Evolutionary conservation across 2,888 invertebrate genomes (phyloP).

Genomic region (Ommatoiulus sabulosus): DNA sequence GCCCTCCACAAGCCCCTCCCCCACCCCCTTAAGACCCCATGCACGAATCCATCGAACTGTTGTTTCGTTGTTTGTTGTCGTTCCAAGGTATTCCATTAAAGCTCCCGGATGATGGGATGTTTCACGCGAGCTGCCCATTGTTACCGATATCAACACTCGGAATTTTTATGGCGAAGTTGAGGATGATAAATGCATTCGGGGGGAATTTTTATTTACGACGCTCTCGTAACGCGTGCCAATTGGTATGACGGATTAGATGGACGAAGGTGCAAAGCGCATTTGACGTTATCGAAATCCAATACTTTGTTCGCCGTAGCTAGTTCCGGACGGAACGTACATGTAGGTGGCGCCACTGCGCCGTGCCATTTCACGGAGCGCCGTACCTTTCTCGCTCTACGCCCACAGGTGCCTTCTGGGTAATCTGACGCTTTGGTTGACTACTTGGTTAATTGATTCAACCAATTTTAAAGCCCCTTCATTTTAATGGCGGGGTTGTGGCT

Average conservation of each 20-base stretch:
- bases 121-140: not conserved
- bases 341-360: no score
- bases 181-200: not conserved
- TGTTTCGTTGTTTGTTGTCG: not conserved
- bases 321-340: no score
- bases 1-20: not conserved
- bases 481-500: no score
- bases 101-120: conserved; percentile 1
- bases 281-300: not conserved
- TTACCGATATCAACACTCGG: not conserved
- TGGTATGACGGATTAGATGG: not conserved
- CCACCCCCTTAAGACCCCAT: not conserved
- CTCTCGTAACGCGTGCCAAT: conserved; percentile 1
- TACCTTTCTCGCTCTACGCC: no score
- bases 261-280: not conserved
- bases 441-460: no score
- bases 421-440: no score
- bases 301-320: not conserved
- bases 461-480: no score
- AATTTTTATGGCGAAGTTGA: not conserved
- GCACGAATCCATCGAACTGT: not conserved
- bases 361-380: no score
- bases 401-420: no score
- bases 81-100: not conserved
- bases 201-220: not conserved